Evolutionary conservation across 2,888 invertebrate genomes (phyloP), one percentile per base, ranked within the genome.

Genomic region (Dolichomitus sp.): DNA sequence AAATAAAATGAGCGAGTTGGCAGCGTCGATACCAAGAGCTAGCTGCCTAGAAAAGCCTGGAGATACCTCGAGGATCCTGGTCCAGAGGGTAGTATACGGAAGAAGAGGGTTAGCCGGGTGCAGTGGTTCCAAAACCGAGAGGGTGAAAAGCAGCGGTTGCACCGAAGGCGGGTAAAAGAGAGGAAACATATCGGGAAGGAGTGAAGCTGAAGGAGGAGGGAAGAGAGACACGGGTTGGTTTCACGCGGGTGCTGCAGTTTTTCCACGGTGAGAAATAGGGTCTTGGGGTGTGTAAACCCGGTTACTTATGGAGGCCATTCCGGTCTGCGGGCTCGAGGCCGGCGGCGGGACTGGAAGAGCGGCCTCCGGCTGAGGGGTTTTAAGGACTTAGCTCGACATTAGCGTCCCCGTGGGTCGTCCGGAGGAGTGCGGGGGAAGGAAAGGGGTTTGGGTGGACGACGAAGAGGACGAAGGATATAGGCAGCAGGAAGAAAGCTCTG

Each of bases 281-380:
- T 91, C 92, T 92, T 90, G 89, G 90, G 92, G 91, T 91, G 92
- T 92, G 92, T 92, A 93, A 93, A 92, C 92, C 93, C 90, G 90
- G 92, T 93, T 93, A 93, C 93, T 93, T 92, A 92, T 93, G 92
- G 92, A 92, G 92, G 92, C 92, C 92, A 92, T 93, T 93, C 90
- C 90, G 89, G 91, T 90, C 89, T 90, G 90, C 89, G 90, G 92
- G 90, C 90, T 89, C 88, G 90, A 75, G 75, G 82, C 77, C 75
- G 83, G 61, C 69, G 70, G 73, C 50, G 73, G 48, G 48, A 61
- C 59, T 33, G 66, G 63, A 52, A 57, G 63, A 66, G 74, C 88
- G 87, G 89, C 90, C 91, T 89, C 87, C 85, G 89, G 90, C 90
- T 88, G 88, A 89, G 88, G 91, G 92, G 91, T 92, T 92, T 92